phyloP scores from a whole-genome alignment of 2,888 invertebrate species.

The Cryptophagus acutangulus region DNA sequence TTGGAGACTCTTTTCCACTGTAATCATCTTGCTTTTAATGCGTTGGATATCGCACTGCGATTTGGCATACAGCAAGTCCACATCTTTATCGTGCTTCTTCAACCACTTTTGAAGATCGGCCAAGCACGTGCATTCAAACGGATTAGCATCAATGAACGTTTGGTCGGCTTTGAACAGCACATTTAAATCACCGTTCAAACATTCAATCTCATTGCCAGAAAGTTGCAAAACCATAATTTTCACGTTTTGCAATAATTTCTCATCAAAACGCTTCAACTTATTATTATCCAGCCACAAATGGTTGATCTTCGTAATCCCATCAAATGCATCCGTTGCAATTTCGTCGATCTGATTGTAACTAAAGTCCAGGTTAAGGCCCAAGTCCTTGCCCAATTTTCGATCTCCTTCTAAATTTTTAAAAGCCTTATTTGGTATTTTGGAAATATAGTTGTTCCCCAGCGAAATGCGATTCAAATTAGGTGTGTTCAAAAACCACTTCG shows the following conservation, averaged over 20 bases:
- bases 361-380: constrained; percentile 31
- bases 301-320: constrained; percentile 29
- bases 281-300: constrained; percentile 36
- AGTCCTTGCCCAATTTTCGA: constrained; percentile 24
- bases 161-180: constrained; percentile 29
- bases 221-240: constrained; percentile 29
- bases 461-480: constrained; percentile 31
- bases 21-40: constrained; percentile 27
- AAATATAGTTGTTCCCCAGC: constrained; percentile 32
- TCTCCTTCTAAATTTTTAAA: constrained; percentile 30
- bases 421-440: constrained; percentile 27
- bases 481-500: constrained; percentile 32
- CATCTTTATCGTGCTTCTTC: constrained; percentile 22
- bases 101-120: constrained; percentile 28
- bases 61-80: constrained; percentile 28
- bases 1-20: constrained; percentile 27
- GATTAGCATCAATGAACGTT: constrained; percentile 31
- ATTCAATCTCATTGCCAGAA: constrained; percentile 30
- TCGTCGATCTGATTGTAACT: constrained; percentile 32
- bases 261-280: constrained; percentile 23
- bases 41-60: constrained; percentile 31
- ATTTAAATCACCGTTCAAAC: constrained; percentile 24
- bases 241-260: constrained; percentile 23
- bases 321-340: constrained; percentile 29
- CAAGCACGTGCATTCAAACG: constrained; percentile 32